Conservation (phyloP, 53 echinoderm and acorn worm genomes). For the Echinometra lucunter region DNA sequence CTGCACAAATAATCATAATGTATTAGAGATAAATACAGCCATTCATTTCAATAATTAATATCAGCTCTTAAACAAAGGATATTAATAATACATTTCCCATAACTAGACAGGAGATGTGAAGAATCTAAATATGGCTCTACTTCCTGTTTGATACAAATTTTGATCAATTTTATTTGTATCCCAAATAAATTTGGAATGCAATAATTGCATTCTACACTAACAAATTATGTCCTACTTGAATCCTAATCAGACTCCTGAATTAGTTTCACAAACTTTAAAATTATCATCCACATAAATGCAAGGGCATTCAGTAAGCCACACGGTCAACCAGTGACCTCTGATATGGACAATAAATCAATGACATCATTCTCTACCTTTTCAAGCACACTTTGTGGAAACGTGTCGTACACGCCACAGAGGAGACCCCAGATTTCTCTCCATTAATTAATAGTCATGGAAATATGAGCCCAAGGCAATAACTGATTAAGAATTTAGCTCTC, state of each 20-base stretch:
- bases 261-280: background rate
- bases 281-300: background rate
- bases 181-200: background rate
- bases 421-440: slow-evolving; percentile 54
- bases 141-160: background rate
- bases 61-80: background rate
- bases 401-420: slow-evolving; percentile 2
- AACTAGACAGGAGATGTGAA: background rate
- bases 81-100: background rate
- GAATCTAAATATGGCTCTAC: background rate
- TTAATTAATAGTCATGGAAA: slow-evolving; percentile 68
- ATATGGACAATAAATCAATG: slow-evolving; percentile 53
- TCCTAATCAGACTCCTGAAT: background rate
- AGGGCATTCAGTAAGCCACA: background rate
- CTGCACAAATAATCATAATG: background rate
- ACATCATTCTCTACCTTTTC: slow-evolving; percentile 10
- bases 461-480: slow-evolving; percentile 54
- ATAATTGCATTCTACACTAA: background rate
- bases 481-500: slow-evolving; percentile 63
- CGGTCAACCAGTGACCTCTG: slow-evolving; percentile 15
- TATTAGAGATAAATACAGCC: background rate
- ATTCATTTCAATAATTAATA: background rate
- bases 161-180: background rate
- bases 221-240: background rate
- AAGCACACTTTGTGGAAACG: background rate